These are phyloP conservation scores for Aspidapion aeneum DNA, from an alignment of 2,888 invertebrate genomes.

Conservation along the genomic window DNA sequence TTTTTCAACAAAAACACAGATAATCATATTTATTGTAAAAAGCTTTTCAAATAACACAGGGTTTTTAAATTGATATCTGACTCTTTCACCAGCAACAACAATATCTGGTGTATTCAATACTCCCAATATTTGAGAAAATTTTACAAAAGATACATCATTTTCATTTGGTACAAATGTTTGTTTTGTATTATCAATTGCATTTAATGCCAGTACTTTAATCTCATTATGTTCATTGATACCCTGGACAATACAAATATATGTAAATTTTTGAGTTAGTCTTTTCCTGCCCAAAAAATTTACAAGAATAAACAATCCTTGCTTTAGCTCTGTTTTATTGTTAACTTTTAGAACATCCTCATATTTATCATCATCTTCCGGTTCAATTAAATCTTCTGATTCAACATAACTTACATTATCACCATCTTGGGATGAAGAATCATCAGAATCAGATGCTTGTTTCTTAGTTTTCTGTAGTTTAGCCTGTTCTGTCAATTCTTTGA, in stretches of 20 bases:
- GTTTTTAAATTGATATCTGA: background rate
- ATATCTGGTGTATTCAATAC: background rate
- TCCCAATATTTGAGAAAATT: background rate
- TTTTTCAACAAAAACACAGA: conserved; percentile 4
- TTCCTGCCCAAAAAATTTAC: no score
- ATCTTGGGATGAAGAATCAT: background rate
- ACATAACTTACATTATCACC: background rate
- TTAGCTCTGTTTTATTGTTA: background rate
- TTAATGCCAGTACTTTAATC: background rate
- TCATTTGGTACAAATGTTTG: background rate
- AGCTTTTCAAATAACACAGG: background rate
- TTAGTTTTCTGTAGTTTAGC: background rate
- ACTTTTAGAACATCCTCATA: background rate
- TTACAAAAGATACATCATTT: background rate
- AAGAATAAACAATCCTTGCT: background rate
- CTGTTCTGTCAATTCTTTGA: background rate
- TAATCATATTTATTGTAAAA: background rate
- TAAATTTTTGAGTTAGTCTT: no score
- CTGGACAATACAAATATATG: no score
- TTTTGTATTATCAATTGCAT: background rate
- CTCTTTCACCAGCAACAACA: background rate
- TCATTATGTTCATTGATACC: background rate
- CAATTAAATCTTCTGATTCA: background rate
- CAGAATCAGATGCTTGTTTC: background rate
- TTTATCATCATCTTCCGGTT: background rate